Evolutionary conservation across 1,140 invertebrate genomes (phyloP).

Genomic region (Apis mellifera): DNA sequence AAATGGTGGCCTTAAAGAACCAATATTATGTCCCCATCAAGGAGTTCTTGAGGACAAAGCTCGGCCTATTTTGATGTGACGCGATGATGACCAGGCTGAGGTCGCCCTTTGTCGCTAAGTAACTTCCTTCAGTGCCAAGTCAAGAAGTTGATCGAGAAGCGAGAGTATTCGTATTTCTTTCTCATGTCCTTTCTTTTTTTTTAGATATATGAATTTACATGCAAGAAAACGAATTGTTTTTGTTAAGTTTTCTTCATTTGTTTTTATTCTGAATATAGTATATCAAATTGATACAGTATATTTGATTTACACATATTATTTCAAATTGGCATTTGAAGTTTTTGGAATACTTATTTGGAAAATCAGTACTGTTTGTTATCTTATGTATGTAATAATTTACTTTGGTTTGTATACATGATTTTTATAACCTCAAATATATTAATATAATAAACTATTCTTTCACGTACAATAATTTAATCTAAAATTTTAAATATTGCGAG

Average conservation of each 20-base stretch:
- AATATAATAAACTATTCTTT: too few species aligned
- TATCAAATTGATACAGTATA: too few species aligned
- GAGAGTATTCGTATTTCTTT: constrained; percentile 8
- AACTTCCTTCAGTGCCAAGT: constrained; percentile 64
- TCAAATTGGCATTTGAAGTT: not conserved
- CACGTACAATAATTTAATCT: too few species aligned
- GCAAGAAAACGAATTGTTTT: not conserved
- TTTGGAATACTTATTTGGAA: too few species aligned
- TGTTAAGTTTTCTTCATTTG: not conserved
- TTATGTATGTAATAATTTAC: too few species aligned
- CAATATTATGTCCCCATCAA: constrained; percentile 92
- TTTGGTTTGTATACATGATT: too few species aligned
- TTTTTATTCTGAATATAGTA: not conserved
- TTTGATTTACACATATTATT: too few species aligned
- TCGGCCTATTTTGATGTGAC: constrained; percentile 80
- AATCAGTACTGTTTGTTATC: too few species aligned
- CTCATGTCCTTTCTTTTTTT: not conserved
- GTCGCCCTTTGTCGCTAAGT: constrained; percentile 56
- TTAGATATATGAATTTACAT: not conserved
- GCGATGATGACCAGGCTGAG: constrained; percentile 60
- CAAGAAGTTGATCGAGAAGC: constrained; percentile 38
- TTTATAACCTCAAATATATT: too few species aligned
- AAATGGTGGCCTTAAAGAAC: constrained; percentile 88
- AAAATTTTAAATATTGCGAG: too few species aligned
- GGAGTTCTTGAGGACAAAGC: constrained; percentile 85